phyloP scores from a whole-genome alignment of 1,140 invertebrate genomes.

The Ceratosolen solmsi region DNA sequence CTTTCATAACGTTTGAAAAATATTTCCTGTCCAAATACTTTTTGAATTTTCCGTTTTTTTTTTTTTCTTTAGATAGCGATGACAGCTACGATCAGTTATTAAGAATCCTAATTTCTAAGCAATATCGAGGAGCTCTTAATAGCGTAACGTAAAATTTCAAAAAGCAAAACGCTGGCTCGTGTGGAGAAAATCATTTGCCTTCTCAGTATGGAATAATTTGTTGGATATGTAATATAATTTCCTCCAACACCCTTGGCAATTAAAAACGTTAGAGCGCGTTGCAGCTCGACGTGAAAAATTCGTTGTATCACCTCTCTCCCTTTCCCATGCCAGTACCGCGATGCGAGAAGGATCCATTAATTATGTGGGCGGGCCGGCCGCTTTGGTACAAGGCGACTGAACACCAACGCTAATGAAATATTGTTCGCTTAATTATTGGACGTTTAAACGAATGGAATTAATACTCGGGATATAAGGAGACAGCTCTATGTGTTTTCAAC shows the following conservation, averaged over 20 bases:
- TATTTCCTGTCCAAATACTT: too few relatives aligned
- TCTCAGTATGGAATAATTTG: not conserved
- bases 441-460: conserved; percentile 44
- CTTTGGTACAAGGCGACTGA: not conserved
- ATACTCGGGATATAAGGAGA: conserved; percentile 8
- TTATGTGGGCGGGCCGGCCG: conserved; percentile 33
- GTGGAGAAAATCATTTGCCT: too few relatives aligned
- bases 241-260: not conserved
- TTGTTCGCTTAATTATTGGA: conserved; percentile 47
- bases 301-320: not conserved
- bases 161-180: too few relatives aligned
- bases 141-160: too few relatives aligned
- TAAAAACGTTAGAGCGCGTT: not conserved
- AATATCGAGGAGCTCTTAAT: too few relatives aligned
- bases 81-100: too few relatives aligned
- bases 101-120: too few relatives aligned
- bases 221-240: not conserved
- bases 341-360: conserved; percentile 16
- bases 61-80: too few relatives aligned
- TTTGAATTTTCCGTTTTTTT: too few relatives aligned
- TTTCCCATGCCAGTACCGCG: not conserved
- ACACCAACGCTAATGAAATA: conserved; percentile 49
- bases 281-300: not conserved
- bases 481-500: too few relatives aligned
- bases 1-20: too few relatives aligned